Evolutionary conservation across 2,113 vertebrate species (phyloP).

Genomic region (Ailurus styani): DNA sequence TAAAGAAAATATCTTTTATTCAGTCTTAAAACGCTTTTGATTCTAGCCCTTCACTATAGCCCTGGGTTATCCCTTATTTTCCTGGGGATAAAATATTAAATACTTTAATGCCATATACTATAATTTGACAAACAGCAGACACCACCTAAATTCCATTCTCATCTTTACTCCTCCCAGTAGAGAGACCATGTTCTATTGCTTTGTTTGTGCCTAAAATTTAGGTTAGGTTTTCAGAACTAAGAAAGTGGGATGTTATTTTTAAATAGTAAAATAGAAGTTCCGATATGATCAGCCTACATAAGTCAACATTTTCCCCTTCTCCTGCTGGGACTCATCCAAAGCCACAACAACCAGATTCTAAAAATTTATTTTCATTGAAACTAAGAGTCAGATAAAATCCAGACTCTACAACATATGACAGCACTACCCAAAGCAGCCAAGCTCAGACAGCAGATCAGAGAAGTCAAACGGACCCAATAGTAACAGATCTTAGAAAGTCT

Average conservation of each 20-base stretch:
- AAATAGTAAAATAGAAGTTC: not conserved
- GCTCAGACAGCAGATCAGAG: not conserved
- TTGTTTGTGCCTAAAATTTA: not conserved
- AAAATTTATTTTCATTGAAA: constrained; percentile 17
- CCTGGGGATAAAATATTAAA: not conserved
- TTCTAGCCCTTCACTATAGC: not conserved
- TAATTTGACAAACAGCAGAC: not conserved
- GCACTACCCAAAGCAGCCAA: constrained; percentile 13
- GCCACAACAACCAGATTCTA: not conserved
- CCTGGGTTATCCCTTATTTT: not conserved
- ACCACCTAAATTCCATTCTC: not conserved
- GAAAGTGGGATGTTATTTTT: not conserved
- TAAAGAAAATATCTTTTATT: not conserved
- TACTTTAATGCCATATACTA: not conserved
- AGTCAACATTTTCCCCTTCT: not conserved
- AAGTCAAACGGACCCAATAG: not conserved
- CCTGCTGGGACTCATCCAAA: not conserved
- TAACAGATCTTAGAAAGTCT: not conserved
- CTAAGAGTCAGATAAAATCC: not conserved
- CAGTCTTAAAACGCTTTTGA: not conserved
- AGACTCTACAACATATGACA: not conserved
- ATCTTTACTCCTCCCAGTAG: not conserved
- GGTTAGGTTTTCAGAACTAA: not conserved
- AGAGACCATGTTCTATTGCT: not conserved
- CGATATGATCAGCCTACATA: not conserved